A percentile compares a stretch with the other conserved stretches of the same genome.
Conservation (phyloP, 2,797 vertebrate species). For the Sebastes goodei region DNA sequence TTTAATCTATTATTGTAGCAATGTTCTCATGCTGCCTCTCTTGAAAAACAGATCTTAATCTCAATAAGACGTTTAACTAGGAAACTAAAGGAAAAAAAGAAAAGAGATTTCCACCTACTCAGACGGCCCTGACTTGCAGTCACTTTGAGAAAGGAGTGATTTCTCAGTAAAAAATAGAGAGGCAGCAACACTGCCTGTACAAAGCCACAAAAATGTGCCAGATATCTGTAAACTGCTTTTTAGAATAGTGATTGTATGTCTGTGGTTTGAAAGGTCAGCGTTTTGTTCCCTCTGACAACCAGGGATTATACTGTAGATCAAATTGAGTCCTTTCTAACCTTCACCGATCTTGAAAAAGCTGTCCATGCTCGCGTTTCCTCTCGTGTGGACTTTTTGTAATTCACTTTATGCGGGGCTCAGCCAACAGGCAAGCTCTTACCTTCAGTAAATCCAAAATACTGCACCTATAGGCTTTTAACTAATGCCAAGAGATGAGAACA, state of each 20-base stretch:
- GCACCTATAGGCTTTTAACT: not conserved
- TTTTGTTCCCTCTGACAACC: not conserved
- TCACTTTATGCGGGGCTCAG: slow-evolving; percentile 29
- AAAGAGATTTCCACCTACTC: not conserved
- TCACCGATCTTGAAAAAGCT: slow-evolving; percentile 34
- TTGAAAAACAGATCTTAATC: not conserved
- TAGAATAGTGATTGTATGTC: slow-evolving; percentile 10
- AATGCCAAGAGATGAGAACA: slow-evolving; percentile 15
- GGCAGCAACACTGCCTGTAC: not conserved
- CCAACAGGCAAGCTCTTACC: not conserved
- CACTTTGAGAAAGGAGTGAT: not conserved
- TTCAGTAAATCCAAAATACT: slow-evolving; percentile 24
- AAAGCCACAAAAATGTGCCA: not conserved
- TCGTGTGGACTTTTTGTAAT: slow-evolving; percentile 27
- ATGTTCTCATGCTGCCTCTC: not conserved
- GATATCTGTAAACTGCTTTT: slow-evolving; percentile 22
- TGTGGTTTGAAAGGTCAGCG: slow-evolving; percentile 25
- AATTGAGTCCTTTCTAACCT: slow-evolving; percentile 46
- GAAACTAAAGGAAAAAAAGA: not conserved
- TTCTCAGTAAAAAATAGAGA: not conserved
- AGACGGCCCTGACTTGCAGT: not conserved
- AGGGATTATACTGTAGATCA: slow-evolving; percentile 29
- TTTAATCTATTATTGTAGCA: not conserved
- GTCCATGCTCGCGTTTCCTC: slow-evolving; percentile 1
- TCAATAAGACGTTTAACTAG: not conserved